Percentiles rank a stretch among this genome's conserved stretches.
These are phyloP conservation scores for Tipula unca DNA, from an alignment of 2,888 invertebrate species.

Conservation along the genomic window DNA sequence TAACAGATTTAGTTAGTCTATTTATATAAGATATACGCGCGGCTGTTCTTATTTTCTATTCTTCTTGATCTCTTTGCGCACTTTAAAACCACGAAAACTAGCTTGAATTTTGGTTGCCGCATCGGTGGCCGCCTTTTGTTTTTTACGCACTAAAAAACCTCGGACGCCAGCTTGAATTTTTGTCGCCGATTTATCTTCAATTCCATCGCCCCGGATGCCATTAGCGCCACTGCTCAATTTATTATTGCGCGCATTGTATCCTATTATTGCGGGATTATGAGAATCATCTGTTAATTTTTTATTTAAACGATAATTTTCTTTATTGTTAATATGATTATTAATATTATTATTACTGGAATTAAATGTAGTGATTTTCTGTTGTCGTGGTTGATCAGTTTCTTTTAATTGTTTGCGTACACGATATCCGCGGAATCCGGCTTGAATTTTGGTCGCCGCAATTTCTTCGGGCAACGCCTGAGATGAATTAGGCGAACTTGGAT, in stretches of 20 bases:
- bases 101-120: constrained; percentile 43
- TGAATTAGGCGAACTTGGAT: constrained; percentile 41
- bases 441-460: constrained; percentile 47
- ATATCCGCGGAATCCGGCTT: constrained; percentile 49
- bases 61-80: constrained; percentile 37
- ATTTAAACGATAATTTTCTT: constrained; percentile 3
- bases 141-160: constrained; percentile 39
- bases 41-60: constrained; percentile 29
- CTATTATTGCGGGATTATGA: not conserved
- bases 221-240: not conserved
- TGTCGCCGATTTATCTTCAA: constrained; percentile 37
- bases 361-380: not conserved
- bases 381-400: constrained; percentile 23
- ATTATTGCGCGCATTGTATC: not conserved
- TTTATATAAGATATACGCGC: not conserved
- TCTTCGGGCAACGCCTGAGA: constrained; percentile 34
- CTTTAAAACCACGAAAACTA: constrained; percentile 42
- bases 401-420: constrained; percentile 44
- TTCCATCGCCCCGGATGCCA: not conserved
- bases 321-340: constrained; percentile 10
- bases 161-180: constrained; percentile 40
- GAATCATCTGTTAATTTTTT: not conserved
- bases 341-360: constrained; percentile 15
- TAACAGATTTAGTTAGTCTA: constrained; percentile 9
- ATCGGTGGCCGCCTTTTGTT: constrained; percentile 37